phyloP scores from a whole-genome alignment of 2,797 vertebrate genomes.

The Pseudochirops cupreus region DNA sequence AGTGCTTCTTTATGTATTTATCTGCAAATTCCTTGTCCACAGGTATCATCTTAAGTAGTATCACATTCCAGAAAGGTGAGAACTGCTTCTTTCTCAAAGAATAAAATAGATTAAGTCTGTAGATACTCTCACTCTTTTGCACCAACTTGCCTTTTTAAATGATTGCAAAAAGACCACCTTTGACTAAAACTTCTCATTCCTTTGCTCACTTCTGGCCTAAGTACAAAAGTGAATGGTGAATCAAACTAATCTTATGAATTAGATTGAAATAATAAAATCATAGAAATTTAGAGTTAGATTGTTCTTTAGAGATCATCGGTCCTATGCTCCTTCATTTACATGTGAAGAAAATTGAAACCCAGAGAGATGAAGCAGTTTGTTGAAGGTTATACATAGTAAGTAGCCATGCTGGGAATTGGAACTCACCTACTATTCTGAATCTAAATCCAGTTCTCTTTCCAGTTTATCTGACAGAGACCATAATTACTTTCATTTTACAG shows the following conservation, averaged over 20 bases:
- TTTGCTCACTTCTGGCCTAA: not conserved
- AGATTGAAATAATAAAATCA: not conserved
- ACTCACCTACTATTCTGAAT: not conserved
- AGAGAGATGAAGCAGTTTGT: not conserved
- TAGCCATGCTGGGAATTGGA: not conserved
- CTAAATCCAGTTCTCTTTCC: not conserved
- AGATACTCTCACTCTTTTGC: constrained; percentile 4
- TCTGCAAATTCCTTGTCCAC: not conserved
- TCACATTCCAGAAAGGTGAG: not conserved
- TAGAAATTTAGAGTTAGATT: not conserved
- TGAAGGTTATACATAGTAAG: not conserved
- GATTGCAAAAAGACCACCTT: constrained; percentile 34
- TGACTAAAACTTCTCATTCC: constrained; percentile 17
- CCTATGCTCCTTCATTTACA: not conserved
- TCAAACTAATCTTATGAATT: not conserved
- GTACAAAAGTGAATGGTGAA: not conserved
- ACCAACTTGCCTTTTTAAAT: not conserved
- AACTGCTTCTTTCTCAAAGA: not conserved
- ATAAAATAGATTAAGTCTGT: not conserved
- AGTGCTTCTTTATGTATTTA: not conserved
- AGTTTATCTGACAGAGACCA: not conserved
- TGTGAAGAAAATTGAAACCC: not conserved
- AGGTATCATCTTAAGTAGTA: not conserved
- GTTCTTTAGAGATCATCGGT: not conserved
- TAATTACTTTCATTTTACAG: not conserved